Evolutionary conservation across 1,140 invertebrate species (phyloP), one percentile per base, ranked within the genome.

Genomic region (Drosophila kepulauana): DNA sequence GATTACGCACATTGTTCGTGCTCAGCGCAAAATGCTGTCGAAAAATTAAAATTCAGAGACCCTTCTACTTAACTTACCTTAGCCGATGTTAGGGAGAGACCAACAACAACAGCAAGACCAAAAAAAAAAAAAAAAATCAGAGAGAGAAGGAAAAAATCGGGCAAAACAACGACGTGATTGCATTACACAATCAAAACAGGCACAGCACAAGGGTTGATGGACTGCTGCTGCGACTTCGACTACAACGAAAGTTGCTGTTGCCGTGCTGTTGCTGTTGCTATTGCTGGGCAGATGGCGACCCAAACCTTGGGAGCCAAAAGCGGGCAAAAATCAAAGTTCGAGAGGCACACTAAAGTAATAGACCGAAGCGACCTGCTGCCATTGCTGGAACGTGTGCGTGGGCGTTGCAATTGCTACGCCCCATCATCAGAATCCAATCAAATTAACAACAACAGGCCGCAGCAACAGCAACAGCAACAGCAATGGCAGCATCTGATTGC

Each of bases 361-460:
- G 85, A 86, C 79, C 73, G 38, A 62, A 76, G 72, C 80, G 82
- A 81, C 82, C 78, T 56, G 72, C 70, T 78, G 49, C 57, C 46
- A 28, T 38, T 43, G 51, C 56, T 43, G 66, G 66, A 70, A 74
- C 91, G 87, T 90, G 91, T 91, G 91, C 81, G 91, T 90, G 91
- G 91, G 91, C 91, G 91, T 75, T 79, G 75, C 78, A 79, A 68
- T 75, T 77, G 73, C 75, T 79, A 90, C 91, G 91, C 91, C 91
- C 86, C 82, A 87, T 91, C 90, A 91, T 91, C 89, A 91, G 90
- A 91, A 91, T 91, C 90, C 90, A 91, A 91, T 91, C 90, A 91
- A 91, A 91, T 91, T 91, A 91, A 91, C 90, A 90, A 91, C 85
- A 86, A 91, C 85, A 91, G 79, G 82, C 81, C 85, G 78, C 81